A percentile compares a stretch with the other conserved stretches of the same genome.
Conservation (phyloP, 2,888 invertebrate species). For the Pristionchus mayeri region DNA sequence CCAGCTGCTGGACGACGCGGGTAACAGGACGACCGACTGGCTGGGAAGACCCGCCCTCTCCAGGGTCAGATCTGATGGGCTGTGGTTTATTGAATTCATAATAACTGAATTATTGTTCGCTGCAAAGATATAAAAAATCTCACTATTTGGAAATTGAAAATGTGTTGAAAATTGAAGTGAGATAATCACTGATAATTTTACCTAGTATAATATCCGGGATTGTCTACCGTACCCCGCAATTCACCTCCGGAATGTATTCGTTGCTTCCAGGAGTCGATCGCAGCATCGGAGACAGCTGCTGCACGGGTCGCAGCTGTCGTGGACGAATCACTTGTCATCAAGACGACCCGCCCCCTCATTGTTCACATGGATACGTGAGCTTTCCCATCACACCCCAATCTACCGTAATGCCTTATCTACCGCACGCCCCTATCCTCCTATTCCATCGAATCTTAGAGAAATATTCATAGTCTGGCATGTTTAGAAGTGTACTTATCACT, state of each 20-base stretch:
- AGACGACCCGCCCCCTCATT: constrained; percentile 32
- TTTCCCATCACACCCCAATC: neutral
- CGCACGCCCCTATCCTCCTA: neutral
- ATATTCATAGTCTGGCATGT: constrained; percentile 21
- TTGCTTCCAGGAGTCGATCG: neutral
- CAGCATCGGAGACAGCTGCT: neutral
- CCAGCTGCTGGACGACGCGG: constrained; percentile 34
- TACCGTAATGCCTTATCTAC: neutral
- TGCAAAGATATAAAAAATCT: no score
- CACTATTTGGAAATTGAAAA: no score
- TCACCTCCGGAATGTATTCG: no score
- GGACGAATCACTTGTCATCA: constrained; percentile 16
- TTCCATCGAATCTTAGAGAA: neutral
- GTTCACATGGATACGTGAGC: constrained; percentile 29
- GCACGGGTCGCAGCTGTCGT: constrained; percentile 3
- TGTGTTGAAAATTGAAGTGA: no score
- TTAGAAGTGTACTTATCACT: constrained; percentile 13
- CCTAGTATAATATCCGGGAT: no score
- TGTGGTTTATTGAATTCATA: neutral
- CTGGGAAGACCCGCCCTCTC: constrained; percentile 29
- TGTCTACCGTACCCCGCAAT: no score
- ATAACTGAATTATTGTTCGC: neutral
- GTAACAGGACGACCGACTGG: constrained; percentile 18
- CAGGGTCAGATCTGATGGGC: neutral
- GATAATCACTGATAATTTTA: no score